Evolutionary conservation across 2,888 invertebrate species (phyloP).

Genomic region (Lepeophtheirus nordmannii): DNA sequence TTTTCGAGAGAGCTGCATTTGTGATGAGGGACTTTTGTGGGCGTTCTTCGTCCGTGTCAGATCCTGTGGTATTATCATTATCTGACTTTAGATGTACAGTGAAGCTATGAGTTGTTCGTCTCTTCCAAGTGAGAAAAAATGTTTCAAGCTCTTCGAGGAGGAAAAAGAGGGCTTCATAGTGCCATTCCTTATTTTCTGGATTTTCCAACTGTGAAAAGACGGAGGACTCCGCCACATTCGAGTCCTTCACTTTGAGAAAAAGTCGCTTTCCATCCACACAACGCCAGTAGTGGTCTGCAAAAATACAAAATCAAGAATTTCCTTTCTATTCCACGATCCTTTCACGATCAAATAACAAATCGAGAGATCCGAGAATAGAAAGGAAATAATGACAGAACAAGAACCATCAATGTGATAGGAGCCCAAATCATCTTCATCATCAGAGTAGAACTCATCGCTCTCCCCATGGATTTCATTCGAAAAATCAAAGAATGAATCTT

Average conservation of each 20-base stretch:
- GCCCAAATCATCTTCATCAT: conserved; percentile 3
- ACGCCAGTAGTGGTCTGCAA: neutral
- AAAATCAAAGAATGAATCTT: neutral
- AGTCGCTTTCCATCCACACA: neutral
- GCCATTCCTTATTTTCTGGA: neutral
- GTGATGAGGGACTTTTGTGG: neutral
- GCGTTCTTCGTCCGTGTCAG: conserved; percentile 6
- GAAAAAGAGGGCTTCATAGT: conserved; percentile 5
- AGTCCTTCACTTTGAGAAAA: neutral
- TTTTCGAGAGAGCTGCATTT: conserved; percentile 3
- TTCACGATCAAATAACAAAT: no score
- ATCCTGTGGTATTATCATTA: neutral
- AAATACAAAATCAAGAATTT: no score
- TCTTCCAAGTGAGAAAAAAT: conserved; percentile 10
- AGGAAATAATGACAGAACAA: no score
- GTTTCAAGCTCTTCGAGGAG: conserved; percentile 12
- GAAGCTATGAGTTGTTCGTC: neutral
- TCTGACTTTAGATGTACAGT: conserved; percentile 11
- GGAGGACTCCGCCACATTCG: neutral
- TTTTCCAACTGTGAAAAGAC: neutral
- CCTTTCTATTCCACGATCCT: no score
- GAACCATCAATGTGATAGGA: neutral
- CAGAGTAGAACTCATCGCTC: neutral
- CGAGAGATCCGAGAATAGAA: no score
- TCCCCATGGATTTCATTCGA: neutral